Evolutionary conservation across 2,888 invertebrate species (phyloP).

Genomic region (Venustoraphidia nigricollis): DNA sequence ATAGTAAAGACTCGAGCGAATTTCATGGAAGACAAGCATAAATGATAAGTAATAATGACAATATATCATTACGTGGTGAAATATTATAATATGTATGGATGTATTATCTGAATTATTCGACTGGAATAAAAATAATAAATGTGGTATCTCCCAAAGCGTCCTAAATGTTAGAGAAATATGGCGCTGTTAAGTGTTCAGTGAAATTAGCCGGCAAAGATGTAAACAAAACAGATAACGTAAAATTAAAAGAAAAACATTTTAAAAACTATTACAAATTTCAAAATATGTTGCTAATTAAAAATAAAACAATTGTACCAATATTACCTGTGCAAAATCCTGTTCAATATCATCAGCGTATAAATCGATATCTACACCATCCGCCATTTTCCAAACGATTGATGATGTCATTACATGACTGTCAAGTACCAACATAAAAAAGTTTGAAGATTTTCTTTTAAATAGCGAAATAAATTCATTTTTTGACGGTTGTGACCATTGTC

Average conservation of each 20-base stretch:
- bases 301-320: constrained; percentile 6
- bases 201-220: constrained; percentile 6
- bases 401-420: constrained; percentile 13
- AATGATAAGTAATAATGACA: too few species aligned
- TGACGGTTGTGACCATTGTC: constrained; percentile 5
- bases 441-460: not conserved
- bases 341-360: constrained; percentile 93
- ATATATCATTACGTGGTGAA: too few species aligned
- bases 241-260: too few species aligned
- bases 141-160: not conserved
- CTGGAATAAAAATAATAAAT: not conserved
- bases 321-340: constrained; percentile 76
- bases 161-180: not conserved
- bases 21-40: too few species aligned
- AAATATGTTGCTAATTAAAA: not conserved
- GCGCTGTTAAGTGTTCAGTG: not conserved
- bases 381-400: constrained; percentile 43
- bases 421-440: not conserved
- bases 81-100: too few species aligned
- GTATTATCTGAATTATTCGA: too few species aligned
- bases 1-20: too few species aligned
- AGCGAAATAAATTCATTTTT: not conserved
- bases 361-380: constrained; percentile 93
- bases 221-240: not conserved
- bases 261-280: not conserved